A percentile compares a stretch with the other conserved stretches of the same genome.
phyloP scores from a whole-genome alignment of 2,797 vertebrate species.

The Pteronotus mesoamericanus region DNA sequence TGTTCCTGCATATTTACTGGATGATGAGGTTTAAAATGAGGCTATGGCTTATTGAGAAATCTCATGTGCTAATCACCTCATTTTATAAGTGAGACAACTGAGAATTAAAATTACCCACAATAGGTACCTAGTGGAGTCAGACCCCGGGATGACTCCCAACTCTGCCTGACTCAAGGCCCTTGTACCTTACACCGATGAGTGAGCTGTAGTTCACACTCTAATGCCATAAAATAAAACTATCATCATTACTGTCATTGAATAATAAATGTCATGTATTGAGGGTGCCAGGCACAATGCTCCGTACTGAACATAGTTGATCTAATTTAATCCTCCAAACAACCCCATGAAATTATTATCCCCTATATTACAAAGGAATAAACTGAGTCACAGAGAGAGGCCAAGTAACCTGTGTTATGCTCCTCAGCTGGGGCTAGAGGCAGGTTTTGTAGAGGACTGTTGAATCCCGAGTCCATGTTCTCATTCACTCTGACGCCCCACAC shows the following conservation, averaged over 20 bases:
- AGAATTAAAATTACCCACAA: not conserved
- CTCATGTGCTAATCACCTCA: not conserved
- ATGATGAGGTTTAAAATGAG: not conserved
- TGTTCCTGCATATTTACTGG: not conserved
- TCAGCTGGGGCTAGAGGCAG: not conserved
- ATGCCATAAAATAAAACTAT: not conserved
- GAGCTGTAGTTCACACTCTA: not conserved
- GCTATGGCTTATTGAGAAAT: not conserved
- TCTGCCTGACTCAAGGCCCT: not conserved
- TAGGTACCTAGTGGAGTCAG: not conserved
- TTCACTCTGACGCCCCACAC: fast-evolving
- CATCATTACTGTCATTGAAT: not conserved
- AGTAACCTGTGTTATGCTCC: too few species aligned
- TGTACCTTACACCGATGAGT: fast-evolving
- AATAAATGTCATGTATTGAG: not conserved
- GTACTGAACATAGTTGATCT: not conserved
- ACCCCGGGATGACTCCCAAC: not conserved
- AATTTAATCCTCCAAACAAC: not conserved
- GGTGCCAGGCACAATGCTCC: too few species aligned
- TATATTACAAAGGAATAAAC: not conserved
- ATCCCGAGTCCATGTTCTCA: not conserved
- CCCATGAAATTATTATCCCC: not conserved
- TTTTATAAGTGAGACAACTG: not conserved
- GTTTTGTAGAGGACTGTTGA: not conserved
- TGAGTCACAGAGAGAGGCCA: not conserved